These are phyloP conservation scores for Scolopax mira DNA, from an alignment of 2,113 vertebrate genomes.

Conservation along the genomic window DNA sequence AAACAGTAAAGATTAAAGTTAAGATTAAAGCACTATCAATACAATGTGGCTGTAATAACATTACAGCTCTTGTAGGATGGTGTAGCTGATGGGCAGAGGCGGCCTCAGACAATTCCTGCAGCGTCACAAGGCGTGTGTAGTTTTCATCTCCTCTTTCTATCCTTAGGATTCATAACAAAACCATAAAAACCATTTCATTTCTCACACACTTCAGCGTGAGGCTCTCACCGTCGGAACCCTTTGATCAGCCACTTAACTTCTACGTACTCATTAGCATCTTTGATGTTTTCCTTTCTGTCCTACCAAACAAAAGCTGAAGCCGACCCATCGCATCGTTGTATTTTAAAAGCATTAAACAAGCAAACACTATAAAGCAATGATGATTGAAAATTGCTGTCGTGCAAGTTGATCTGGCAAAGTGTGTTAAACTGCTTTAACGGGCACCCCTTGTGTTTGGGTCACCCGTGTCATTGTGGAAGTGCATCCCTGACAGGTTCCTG, in stretches of 20 bases:
- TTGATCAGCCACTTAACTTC: background rate
- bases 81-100: background rate
- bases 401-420: background rate
- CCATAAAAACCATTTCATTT: background rate
- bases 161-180: background rate
- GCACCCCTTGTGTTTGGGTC: background rate
- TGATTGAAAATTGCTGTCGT: background rate
- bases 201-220: background rate
- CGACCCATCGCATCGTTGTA: background rate
- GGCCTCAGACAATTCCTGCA: background rate
- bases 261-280: background rate
- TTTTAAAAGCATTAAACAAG: background rate
- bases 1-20: too few relatives aligned
- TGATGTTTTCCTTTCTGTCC: background rate
- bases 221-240: background rate
- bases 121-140: background rate
- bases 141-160: background rate
- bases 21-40: background rate
- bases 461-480: background rate
- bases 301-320: background rate
- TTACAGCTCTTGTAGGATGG: background rate
- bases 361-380: background rate
- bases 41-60: background rate
- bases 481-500: background rate
- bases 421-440: background rate